A percentile compares a stretch with the other conserved stretches of the same genome.
These are phyloP conservation scores for Nomada fucata DNA, from an alignment of 2,888 invertebrate species.

Conservation along the genomic window DNA sequence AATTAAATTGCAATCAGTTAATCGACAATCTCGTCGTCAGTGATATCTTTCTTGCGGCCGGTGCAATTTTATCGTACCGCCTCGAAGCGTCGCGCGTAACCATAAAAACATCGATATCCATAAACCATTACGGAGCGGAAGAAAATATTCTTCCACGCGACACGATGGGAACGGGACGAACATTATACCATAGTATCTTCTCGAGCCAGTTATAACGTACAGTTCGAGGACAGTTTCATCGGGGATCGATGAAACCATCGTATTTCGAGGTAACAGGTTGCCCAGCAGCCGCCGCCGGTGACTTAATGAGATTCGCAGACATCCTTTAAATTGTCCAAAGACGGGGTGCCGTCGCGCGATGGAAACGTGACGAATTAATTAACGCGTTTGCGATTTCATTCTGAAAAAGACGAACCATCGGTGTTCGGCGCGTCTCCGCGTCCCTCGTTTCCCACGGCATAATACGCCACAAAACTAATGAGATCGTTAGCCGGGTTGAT, in stretches of 20 bases:
- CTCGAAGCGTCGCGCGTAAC: no score
- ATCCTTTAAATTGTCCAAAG: conserved; percentile 45
- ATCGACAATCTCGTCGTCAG: neutral
- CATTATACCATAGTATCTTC: neutral
- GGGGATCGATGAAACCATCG: conserved; percentile 23
- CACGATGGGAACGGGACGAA: neutral
- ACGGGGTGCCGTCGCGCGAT: conserved; percentile 1
- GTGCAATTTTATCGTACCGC: neutral
- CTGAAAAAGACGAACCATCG: conserved; percentile 11
- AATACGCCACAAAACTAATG: conserved; percentile 63
- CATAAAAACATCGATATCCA: neutral
- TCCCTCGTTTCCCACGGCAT: conserved; percentile 35
- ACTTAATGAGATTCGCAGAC: conserved; percentile 45
- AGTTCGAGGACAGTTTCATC: neutral
- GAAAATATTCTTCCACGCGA: no score
- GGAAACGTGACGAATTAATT: conserved; percentile 62
- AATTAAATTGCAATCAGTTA: neutral
- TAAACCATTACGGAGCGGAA: neutral
- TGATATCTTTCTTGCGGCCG: neutral
- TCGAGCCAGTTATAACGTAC: neutral
- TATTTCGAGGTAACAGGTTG: conserved; percentile 17
- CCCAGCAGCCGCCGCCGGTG: neutral
- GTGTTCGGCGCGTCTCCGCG: conserved; percentile 13
- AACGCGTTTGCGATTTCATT: conserved; percentile 62
- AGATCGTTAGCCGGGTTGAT: conserved; percentile 66